phyloP scores from a whole-genome alignment of 2,888 invertebrate species.

The Meganola albula region DNA sequence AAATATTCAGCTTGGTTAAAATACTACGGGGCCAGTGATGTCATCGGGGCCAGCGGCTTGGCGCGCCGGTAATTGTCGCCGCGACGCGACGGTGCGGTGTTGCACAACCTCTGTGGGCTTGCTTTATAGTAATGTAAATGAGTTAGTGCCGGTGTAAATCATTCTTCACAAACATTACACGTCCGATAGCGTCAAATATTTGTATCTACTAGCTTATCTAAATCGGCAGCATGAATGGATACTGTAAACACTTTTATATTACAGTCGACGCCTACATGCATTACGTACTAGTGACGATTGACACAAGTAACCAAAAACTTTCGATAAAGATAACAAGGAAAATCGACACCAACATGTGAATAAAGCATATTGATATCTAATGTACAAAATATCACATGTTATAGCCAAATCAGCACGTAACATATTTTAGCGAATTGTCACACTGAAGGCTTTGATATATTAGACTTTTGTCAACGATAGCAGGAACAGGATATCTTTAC shows the following conservation, averaged over 20 bases:
- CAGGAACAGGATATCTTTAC: constrained; percentile 24
- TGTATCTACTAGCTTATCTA: constrained; percentile 9
- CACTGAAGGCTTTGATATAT: constrained; percentile 36
- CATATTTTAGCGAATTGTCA: constrained; percentile 16
- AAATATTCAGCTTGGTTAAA: no score
- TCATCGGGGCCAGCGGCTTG: constrained; percentile 53
- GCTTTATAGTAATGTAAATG: constrained; percentile 23
- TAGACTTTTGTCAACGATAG: constrained; percentile 41
- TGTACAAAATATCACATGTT: constrained; percentile 14
- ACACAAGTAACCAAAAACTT: no score
- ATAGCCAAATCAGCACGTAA: constrained; percentile 13
- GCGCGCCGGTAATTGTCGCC: constrained; percentile 50
- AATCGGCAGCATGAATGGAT: no score
- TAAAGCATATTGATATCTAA: constrained; percentile 20
- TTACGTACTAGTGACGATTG: constrained; percentile 24
- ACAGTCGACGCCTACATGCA: constrained; percentile 15
- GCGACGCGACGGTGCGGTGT: constrained; percentile 19
- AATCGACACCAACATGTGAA: constrained; percentile 23
- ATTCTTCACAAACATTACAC: constrained; percentile 10
- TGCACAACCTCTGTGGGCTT: constrained; percentile 21
- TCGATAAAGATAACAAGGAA: no score
- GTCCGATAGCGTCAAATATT: constrained; percentile 19
- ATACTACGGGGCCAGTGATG: constrained; percentile 39
- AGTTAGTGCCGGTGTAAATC: constrained; percentile 19
- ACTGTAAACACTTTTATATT: constrained; percentile 20